Evolutionary conservation across 2,113 vertebrate genomes (phyloP).

Genomic region (Phycodurus eques): DNA sequence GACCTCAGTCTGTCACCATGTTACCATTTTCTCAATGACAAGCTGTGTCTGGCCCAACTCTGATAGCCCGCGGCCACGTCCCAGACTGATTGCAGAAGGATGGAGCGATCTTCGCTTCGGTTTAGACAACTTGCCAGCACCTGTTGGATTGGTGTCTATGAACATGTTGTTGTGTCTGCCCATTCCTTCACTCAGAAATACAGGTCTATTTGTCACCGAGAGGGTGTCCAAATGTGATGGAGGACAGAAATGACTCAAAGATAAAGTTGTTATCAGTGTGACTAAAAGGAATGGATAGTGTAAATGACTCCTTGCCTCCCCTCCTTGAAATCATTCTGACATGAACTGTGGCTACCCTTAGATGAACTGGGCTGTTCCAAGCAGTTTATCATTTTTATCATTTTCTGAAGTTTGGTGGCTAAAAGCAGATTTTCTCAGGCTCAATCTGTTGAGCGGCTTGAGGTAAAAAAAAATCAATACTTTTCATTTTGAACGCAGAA

Average conservation of each 20-base stretch:
- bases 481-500: slow-evolving; percentile 74
- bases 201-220: slow-evolving; percentile 13
- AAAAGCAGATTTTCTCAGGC: slow-evolving; percentile 59
- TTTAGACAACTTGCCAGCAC: slow-evolving; percentile 23
- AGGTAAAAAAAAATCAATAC: slow-evolving; percentile 68
- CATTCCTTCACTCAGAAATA: slow-evolving; percentile 5
- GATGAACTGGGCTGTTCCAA: slow-evolving; percentile 37
- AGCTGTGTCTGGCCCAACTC: slow-evolving; percentile 33
- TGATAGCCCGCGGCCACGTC: slow-evolving; percentile 40
- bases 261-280: slow-evolving; percentile 50
- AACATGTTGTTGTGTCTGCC: slow-evolving; percentile 5
- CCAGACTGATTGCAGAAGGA: slow-evolving; percentile 51
- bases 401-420: slow-evolving; percentile 37
- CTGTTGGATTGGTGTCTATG: not conserved
- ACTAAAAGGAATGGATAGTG: slow-evolving; percentile 39
- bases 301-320: slow-evolving; percentile 14
- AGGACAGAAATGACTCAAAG: slow-evolving; percentile 29
- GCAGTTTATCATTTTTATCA: slow-evolving; percentile 27
- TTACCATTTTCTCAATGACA: slow-evolving; percentile 51
- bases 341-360: slow-evolving; percentile 13
- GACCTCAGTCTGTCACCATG: slow-evolving; percentile 41
- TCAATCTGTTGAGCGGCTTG: slow-evolving; percentile 64
- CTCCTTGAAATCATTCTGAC: slow-evolving; percentile 34
- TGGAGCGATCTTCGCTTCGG: slow-evolving; percentile 27
- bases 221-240: slow-evolving; percentile 40